These are phyloP conservation scores for Phengaris alcon DNA, from an alignment of 2,888 invertebrate genomes.

Conservation along the genomic window DNA sequence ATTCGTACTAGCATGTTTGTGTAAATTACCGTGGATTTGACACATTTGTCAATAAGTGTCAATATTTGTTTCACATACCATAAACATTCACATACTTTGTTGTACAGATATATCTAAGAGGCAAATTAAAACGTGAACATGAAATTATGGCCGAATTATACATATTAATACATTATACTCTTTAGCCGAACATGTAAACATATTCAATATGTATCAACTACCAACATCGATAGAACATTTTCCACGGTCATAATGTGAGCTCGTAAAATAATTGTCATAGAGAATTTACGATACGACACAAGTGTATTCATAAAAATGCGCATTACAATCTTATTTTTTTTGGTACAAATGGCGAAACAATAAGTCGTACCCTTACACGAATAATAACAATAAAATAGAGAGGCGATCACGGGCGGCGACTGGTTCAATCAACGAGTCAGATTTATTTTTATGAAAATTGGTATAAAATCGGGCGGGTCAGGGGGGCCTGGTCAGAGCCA, in stretches of 20 bases:
- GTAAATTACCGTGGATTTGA: no score
- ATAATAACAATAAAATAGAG: slow-evolving; percentile 79
- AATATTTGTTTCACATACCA: no score
- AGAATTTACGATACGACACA: slow-evolving; percentile 11
- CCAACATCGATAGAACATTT: background rate
- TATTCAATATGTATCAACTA: background rate
- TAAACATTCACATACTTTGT: no score
- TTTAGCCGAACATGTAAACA: background rate
- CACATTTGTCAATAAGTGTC: no score
- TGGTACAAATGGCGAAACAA: slow-evolving; percentile 74
- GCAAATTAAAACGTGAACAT: no score
- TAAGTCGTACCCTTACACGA: slow-evolving; percentile 75
- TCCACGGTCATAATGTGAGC: background rate
- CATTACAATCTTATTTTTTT: slow-evolving; percentile 44
- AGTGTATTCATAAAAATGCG: slow-evolving; percentile 17
- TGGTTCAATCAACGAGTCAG: slow-evolving; percentile 78
- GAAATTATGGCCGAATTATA: background rate
- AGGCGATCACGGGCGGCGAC: slow-evolving; percentile 72
- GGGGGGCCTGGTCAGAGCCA: slow-evolving; percentile 64
- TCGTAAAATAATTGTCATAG: slow-evolving; percentile 18
- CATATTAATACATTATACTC: background rate
- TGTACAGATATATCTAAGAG: no score
- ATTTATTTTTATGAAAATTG: slow-evolving; percentile 81
- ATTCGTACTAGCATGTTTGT: no score
- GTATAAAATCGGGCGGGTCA: slow-evolving; percentile 78